Evolutionary conservation across 2,888 invertebrate species (phyloP), one percentile per base, ranked within the genome.

Genomic region (Ethmia dodecea): DNA sequence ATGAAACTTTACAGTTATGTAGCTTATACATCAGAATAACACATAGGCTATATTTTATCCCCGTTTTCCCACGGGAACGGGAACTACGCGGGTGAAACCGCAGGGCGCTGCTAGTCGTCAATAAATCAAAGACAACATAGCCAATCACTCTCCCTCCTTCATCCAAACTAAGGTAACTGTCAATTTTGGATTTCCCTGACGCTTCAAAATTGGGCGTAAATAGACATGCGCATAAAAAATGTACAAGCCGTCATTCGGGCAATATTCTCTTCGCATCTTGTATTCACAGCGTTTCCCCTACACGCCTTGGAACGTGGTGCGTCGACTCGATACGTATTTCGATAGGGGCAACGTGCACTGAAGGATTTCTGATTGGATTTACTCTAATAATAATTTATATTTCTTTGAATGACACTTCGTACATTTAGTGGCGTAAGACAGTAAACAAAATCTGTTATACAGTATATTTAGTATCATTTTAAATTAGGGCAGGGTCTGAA

Each of bases 281-380:
- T 47, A 50, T 59, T 47, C 46, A 30, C 43, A 33, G 33, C 44
- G 28, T 38, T 28, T 24, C 26, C 26, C 14, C 35, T 38, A 46
- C 46, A 47, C 38, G 41, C 38, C 28, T 29, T 37, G 34, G 41
- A 45, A 38, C 35, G 42, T 36, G 44, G 40, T 39, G 38, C 24
- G 28, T 25, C 35, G 34, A 40, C 40, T 35, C 34, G 31, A 35
- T 37, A 40, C 45, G 28, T 38, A 32, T 27, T 31, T 33, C 27
- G 28, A n/a, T 31, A 26, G 13, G 25, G 12, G 15, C 46, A 22
- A 2, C 37, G 42, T 29, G 37, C 35, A 46, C 25, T 41, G 40
- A 28, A 24, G 27, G 10, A 11, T 8, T n/a, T 9, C 10, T 6
- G 5, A 16, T 6, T 29, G 13, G 8, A 3, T 1, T 5, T 29